phyloP scores from a whole-genome alignment of 2,113 vertebrate genomes.

The Oriolus oriolus region DNA sequence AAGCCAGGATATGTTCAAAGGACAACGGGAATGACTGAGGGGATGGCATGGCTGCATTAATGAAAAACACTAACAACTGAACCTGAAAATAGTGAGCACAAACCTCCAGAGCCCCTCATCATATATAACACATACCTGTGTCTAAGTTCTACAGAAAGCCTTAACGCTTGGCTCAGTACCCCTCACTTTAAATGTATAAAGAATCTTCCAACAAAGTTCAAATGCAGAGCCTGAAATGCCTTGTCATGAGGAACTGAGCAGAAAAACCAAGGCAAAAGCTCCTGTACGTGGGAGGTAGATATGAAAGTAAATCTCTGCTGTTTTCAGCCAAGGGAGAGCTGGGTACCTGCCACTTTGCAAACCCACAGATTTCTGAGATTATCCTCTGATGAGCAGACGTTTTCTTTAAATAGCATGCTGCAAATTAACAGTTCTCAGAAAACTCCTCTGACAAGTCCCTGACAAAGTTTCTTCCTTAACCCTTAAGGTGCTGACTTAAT shows the following conservation, averaged over 20 bases:
- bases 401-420: slow-evolving; percentile 30
- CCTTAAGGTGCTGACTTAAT: neutral
- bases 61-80: neutral
- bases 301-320: slow-evolving; percentile 25
- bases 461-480: neutral
- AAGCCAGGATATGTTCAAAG: neutral
- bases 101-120: neutral
- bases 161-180: neutral
- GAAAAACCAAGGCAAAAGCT: slow-evolving; percentile 16
- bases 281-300: neutral
- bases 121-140: neutral
- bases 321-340: slow-evolving; percentile 38
- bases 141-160: neutral
- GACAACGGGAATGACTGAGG: neutral
- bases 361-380: slow-evolving; percentile 54
- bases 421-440: slow-evolving; percentile 15
- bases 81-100: neutral
- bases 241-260: neutral
- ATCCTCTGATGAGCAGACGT: slow-evolving; percentile 25
- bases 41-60: neutral
- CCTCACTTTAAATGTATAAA: neutral
- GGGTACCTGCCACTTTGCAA: slow-evolving; percentile 46
- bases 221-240: neutral
- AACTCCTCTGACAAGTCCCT: neutral
- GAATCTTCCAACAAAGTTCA: neutral